A percentile compares a stretch with the other conserved stretches of the same genome.
Evolutionary conservation across 2,797 vertebrate species (phyloP).

Genomic region (Anguilla pacifica): DNA sequence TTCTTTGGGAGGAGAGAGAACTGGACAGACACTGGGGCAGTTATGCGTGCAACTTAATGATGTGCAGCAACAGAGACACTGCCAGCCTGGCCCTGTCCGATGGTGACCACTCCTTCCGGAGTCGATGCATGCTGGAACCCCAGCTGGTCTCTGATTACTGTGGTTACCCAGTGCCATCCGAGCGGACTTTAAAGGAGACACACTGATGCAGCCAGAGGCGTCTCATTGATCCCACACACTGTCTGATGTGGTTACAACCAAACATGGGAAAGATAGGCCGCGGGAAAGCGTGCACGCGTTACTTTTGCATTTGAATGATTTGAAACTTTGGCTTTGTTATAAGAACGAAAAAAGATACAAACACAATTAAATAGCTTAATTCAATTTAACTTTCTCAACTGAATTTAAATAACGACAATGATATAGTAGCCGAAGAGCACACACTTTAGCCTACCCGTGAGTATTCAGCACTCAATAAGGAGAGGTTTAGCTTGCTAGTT

Average conservation of each 20-base stretch:
- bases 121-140: neutral
- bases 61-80: neutral
- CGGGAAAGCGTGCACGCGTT: neutral
- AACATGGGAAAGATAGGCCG: neutral
- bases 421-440: too few relatives aligned
- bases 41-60: neutral
- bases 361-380: neutral
- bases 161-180: neutral
- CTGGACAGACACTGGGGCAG: neutral
- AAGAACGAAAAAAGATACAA: neutral
- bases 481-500: neutral
- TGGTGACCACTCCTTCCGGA: neutral
- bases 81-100: neutral
- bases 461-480: neutral
- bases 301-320: neutral
- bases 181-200: neutral
- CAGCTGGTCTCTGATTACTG: conserved; percentile 26
- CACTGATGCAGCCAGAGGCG: neutral
- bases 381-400: neutral
- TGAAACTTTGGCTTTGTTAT: neutral
- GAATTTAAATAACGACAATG: neutral
- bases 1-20: neutral
- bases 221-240: conserved; percentile 7
- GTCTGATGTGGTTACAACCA: neutral
- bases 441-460: too few relatives aligned